Conservation (phyloP, 2,797 vertebrate genomes). For the Gallinago solitaria region DNA sequence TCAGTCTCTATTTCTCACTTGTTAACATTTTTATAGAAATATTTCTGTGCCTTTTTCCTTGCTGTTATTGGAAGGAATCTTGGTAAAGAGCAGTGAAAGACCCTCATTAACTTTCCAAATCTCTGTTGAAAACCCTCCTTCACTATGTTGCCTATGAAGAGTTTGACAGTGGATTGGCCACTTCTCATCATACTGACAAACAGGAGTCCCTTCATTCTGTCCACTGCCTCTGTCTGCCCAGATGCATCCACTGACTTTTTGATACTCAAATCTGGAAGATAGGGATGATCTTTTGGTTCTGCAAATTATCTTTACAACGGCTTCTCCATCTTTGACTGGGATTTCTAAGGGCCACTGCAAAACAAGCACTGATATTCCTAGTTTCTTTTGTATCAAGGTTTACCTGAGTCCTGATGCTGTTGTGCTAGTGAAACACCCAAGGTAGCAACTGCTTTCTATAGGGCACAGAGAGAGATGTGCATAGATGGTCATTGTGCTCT, state of each 20-base stretch:
- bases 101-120: not conserved
- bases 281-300: not conserved
- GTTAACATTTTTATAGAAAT: constrained; percentile 45
- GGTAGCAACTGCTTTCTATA: not conserved
- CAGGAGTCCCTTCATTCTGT: not conserved
- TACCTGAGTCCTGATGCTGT: not conserved
- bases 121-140: not conserved
- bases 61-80: not conserved
- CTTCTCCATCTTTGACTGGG: not conserved
- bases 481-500: not conserved
- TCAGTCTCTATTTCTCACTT: constrained; percentile 29
- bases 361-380: not conserved
- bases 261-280: not conserved
- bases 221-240: not conserved
- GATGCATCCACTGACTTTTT: not conserved
- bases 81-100: not conserved
- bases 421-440: not conserved
- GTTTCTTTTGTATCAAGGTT: not conserved
- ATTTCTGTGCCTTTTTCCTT: not conserved
- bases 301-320: not conserved
- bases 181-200: not conserved
- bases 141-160: not conserved
- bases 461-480: not conserved
- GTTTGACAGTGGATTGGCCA: not conserved
- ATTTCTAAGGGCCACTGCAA: not conserved